phyloP scores from a whole-genome alignment of 1,140 invertebrate genomes.

The Lordiphosa clarofinis region DNA sequence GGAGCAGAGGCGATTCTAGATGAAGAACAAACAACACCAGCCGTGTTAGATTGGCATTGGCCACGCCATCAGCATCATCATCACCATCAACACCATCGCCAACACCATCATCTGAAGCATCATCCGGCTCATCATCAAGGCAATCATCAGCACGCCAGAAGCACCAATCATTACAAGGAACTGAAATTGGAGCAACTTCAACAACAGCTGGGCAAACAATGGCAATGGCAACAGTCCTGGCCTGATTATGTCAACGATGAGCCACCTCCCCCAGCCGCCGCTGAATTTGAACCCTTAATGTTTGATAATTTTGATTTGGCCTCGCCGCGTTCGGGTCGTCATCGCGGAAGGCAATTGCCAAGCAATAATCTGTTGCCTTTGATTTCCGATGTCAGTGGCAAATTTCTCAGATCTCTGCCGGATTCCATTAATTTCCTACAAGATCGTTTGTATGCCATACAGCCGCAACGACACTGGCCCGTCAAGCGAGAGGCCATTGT shows the following conservation, averaged over 20 bases:
- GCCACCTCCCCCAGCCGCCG: constrained; percentile 6
- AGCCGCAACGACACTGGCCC: constrained; percentile 84
- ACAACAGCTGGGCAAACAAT: constrained; percentile 58
- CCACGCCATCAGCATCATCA: constrained; percentile 11
- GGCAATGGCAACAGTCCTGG: constrained; percentile 23
- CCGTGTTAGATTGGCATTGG: not conserved
- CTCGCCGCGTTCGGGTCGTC: constrained; percentile 59
- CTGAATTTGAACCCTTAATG: no score
- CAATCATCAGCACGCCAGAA: constrained; percentile 24
- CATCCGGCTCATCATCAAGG: constrained; percentile 5
- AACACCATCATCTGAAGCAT: constrained; percentile 20
- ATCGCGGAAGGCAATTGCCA: constrained; percentile 59
- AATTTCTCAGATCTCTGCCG: constrained; percentile 67
- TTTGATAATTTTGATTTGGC: constrained; percentile 39
- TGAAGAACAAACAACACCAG: not conserved
- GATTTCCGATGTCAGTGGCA: constrained; percentile 44
- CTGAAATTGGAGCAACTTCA: constrained; percentile 45
- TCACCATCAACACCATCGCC: constrained; percentile 15
- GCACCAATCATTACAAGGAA: constrained; percentile 44
- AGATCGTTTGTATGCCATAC: constrained; percentile 40
- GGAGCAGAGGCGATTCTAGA: not conserved
- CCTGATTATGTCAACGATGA: constrained; percentile 52
- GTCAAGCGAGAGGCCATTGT: constrained; percentile 92
- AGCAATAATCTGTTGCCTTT: no score
- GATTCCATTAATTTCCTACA: constrained; percentile 60